These are phyloP conservation scores for Staurois parvus DNA, from an alignment of 2,797 vertebrate species.

Conservation along the genomic window DNA sequence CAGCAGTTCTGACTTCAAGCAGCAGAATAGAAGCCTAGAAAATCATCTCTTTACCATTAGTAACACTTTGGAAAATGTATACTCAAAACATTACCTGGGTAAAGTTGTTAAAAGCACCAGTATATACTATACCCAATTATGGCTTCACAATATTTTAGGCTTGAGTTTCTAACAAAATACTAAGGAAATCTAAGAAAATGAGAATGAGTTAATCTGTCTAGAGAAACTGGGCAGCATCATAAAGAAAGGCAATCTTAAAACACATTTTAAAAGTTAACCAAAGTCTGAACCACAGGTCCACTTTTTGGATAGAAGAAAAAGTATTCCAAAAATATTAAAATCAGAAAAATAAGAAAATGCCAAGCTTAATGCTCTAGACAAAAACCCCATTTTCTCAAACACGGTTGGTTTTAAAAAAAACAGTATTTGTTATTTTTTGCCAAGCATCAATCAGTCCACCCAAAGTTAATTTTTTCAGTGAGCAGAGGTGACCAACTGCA, in stretches of 20 bases:
- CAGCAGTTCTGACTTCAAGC: slow-evolving; percentile 99
- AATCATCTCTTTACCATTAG: slow-evolving; percentile 99
- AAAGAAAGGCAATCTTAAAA: background rate
- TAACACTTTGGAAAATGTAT: slow-evolving; percentile 99
- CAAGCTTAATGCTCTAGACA: background rate
- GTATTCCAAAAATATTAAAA: background rate
- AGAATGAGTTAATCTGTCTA: background rate
- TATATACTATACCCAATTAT: slow-evolving; percentile 72
- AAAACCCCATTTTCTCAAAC: background rate
- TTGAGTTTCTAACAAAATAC: background rate
- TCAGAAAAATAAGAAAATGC: background rate
- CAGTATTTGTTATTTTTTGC: background rate
- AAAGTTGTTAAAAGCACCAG: slow-evolving; percentile 79
- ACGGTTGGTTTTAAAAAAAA: background rate
- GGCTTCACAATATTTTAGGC: slow-evolving; percentile 50
- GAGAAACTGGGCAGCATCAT: slow-evolving; percentile 58
- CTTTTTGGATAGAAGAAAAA: background rate
- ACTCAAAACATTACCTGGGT: slow-evolving; percentile 99
- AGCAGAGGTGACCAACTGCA: background rate
- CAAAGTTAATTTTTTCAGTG: background rate
- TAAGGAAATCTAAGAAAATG: background rate
- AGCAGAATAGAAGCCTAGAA: slow-evolving; percentile 99
- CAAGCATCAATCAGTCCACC: background rate
- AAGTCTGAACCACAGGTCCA: background rate
- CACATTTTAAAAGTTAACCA: background rate